Percentiles rank a stretch among this genome's conserved stretches.
phyloP scores from a whole-genome alignment of 2,797 vertebrate genomes.

The Phrynocephalus vlangalii region DNA sequence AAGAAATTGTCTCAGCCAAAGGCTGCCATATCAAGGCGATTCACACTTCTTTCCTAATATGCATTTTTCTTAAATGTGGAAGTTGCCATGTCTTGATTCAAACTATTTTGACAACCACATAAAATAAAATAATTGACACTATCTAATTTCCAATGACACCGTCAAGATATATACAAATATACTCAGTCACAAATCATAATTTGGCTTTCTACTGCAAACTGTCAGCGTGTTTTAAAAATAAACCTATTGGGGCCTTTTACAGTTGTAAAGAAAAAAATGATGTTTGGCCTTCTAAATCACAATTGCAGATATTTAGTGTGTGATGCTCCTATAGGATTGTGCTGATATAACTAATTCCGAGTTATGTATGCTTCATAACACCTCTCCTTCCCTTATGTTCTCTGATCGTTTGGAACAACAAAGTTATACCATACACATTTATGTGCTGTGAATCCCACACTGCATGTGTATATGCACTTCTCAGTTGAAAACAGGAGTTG shows the following conservation, averaged over 20 bases:
- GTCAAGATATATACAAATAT: slow-evolving; percentile 10
- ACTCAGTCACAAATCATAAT: neutral
- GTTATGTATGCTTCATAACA: neutral
- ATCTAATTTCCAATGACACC: neutral
- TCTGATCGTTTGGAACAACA: neutral
- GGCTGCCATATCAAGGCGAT: neutral
- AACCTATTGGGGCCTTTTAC: neutral
- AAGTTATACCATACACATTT: neutral
- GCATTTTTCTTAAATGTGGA: neutral
- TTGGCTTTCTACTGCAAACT: slow-evolving; percentile 14
- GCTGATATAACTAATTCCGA: slow-evolving; percentile 8
- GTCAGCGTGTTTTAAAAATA: neutral
- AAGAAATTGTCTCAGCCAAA: neutral
- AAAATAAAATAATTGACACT: neutral
- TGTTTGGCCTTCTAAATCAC: neutral
- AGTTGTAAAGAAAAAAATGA: neutral
- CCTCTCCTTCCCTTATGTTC: neutral
- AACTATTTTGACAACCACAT: neutral
- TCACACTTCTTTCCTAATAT: slow-evolving; percentile 6
- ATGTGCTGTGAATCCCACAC: neutral
- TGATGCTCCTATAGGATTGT: neutral
- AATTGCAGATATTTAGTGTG: neutral
- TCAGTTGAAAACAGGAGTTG: neutral
- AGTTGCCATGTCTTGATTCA: slow-evolving; percentile 3
- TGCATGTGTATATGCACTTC: neutral